These are phyloP conservation scores for Ichneumoninae sp. DNA, from an alignment of 2,888 invertebrate species.

Conservation along the genomic window DNA sequence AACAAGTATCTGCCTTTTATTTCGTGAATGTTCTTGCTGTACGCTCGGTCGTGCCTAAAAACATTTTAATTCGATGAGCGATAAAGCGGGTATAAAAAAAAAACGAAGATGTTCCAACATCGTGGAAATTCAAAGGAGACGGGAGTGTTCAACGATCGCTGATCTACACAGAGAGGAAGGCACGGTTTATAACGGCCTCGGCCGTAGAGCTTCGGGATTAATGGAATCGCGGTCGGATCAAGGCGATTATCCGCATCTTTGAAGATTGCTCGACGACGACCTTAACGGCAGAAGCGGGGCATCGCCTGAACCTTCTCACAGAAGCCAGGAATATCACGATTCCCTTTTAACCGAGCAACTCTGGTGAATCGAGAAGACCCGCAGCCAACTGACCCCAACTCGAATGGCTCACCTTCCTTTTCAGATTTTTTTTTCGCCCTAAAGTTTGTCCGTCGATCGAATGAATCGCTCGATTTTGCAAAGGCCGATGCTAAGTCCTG, in stretches of 20 bases:
- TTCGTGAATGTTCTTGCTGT: neutral
- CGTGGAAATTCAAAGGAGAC: neutral
- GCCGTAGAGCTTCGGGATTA: conserved; percentile 53
- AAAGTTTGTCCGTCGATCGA: neutral
- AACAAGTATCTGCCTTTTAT: neutral
- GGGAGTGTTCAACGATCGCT: neutral
- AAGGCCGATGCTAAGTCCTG: neutral
- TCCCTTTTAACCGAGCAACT: conserved; percentile 15
- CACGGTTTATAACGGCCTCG: neutral
- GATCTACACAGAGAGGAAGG: conserved; percentile 2
- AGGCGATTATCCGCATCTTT: conserved; percentile 64
- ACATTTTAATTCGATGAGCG: neutral
- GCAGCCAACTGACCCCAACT: conserved; percentile 14
- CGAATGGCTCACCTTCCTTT: neutral
- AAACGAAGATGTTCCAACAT: neutral
- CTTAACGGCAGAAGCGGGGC: neutral
- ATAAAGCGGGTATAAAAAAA: neutral
- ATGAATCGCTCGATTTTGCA: neutral
- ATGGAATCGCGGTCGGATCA: conserved; percentile 61
- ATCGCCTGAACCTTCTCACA: conserved; percentile 16
- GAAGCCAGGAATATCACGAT: conserved; percentile 44
- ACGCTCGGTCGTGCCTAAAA: neutral
- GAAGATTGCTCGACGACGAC: conserved; percentile 50
- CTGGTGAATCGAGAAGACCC: conserved; percentile 10
- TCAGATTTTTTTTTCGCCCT: neutral